Conservation (phyloP, 2,888 invertebrate species). For the Adelphocoris suturalis region DNA sequence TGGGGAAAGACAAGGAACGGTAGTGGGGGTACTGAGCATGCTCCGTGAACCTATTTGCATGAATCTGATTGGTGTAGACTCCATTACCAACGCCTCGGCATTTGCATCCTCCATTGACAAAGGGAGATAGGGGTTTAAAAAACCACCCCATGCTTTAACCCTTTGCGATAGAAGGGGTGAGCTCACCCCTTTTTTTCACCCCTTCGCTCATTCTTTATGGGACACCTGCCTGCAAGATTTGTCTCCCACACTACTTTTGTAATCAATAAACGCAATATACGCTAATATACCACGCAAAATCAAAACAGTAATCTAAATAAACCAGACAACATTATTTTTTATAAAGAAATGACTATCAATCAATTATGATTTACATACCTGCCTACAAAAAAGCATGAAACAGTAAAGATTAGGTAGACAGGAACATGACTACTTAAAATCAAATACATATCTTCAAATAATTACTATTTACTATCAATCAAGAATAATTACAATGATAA, state of each 20-base stretch:
- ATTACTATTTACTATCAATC: too few relatives aligned
- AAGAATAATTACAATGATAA: too few relatives aligned
- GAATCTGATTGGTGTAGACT: conserved; percentile 60
- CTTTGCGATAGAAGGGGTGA: conserved; percentile 52
- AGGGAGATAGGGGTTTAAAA: conserved; percentile 32
- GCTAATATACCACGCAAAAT: neutral
- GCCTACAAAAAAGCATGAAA: too few relatives aligned
- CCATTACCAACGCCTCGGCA: conserved; percentile 5
- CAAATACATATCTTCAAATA: too few relatives aligned
- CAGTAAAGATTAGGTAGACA: too few relatives aligned
- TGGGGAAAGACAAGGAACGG: neutral
- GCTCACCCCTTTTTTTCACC: conserved; percentile 63
- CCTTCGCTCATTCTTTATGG: conserved; percentile 53
- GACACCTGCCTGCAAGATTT: conserved; percentile 45
- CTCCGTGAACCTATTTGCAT: conserved; percentile 18
- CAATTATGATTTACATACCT: too few relatives aligned
- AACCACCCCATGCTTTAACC: conserved; percentile 51
- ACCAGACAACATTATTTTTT: too few relatives aligned
- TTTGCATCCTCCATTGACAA: conserved; percentile 58
- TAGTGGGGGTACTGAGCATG: conserved; percentile 54
- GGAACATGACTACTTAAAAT: too few relatives aligned
- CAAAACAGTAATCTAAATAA: too few relatives aligned
- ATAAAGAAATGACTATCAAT: too few relatives aligned
- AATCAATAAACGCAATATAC: conserved; percentile 18
- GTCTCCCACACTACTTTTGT: neutral